Base-by-base conservation (phyloP, 2,797 vertebrate species). In the Astyanax mexicanus region DNA sequence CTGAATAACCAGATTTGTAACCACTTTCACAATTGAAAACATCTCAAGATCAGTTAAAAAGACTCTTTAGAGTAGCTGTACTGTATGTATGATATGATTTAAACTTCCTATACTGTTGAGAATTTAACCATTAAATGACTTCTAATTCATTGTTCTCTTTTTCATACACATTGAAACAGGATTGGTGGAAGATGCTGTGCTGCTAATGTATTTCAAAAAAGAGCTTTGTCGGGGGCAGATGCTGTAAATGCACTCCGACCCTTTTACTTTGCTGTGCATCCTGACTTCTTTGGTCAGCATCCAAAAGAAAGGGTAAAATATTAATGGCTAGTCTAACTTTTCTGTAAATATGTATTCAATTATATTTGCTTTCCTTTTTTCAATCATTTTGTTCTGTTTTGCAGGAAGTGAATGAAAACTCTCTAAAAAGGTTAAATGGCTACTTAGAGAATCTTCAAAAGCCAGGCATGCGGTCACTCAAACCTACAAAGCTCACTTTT, bases 221-320 rank as follows among this genome's bases (percentile, higher is more conserved):
- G 96, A 87, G 62, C 87, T 55, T 90, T 99, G 47, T 96, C 97
- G 0, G 96, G 95, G 61, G 95, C 95, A 6, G 97, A 99, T 73
- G 94, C 96, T 9, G 85, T 95, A 84, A 97, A 94, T 72, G 97
- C 98, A 19, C 90, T 99, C 81, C 93, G 97, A 76, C 97, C 98
- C 0, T 99, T 99, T 90, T 99, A 99, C 85, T 98, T 99, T 81
- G 97, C 96, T 0, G 98, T 99, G 4, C 97, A 99, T 82, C 98
- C 98, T 40, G 98, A 99, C 87, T 99, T 99, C 92, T 99, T 99
- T 78, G 96, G 97, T 75, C 96, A 97, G 84, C 90, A 96, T 87
- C 97, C 98, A 67, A 94, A 86, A 88, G 97, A 99, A 74, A 94
- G 97, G 93, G 98, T 98, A 93, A 88, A 88, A 79, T 45, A 65